Evolutionary conservation across 2,888 invertebrate genomes (phyloP).

Genomic region (Eupeodes luniger): DNA sequence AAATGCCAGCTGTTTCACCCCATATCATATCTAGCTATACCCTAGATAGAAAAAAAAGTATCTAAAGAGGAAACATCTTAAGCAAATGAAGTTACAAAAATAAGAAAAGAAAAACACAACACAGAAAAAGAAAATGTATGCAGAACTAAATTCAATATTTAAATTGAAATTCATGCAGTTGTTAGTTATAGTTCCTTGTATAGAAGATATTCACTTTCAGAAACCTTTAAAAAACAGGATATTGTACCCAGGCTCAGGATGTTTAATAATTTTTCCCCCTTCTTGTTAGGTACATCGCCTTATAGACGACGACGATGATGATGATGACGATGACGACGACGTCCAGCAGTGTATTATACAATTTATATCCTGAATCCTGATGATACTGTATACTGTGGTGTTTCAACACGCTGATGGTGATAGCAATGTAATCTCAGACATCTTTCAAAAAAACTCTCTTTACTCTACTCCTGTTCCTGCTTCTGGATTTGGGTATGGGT

Average conservation of each 20-base stretch:
- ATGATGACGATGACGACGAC: neutral
- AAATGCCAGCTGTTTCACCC: constrained; percentile 54
- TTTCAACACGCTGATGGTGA: constrained; percentile 31
- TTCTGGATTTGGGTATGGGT: neutral
- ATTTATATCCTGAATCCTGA: constrained; percentile 51
- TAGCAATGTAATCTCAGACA: constrained; percentile 60
- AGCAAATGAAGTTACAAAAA: constrained; percentile 29
- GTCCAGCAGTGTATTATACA: constrained; percentile 58
- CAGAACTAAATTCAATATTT: constrained; percentile 66
- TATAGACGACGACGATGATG: constrained; percentile 12
- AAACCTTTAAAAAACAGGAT: constrained; percentile 56
- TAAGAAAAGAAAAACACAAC: constrained; percentile 14
- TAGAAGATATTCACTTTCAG: neutral
- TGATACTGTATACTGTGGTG: constrained; percentile 35
- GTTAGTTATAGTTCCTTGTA: neutral
- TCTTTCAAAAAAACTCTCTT: constrained; percentile 44
- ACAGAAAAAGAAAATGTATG: constrained; percentile 20
- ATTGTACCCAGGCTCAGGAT: constrained; percentile 30
- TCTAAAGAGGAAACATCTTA: constrained; percentile 20
- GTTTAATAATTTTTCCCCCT: constrained; percentile 44
- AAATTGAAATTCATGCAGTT: constrained; percentile 68
- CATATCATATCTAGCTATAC: neutral
- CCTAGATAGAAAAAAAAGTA: neutral
- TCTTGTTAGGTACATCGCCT: constrained; percentile 22
- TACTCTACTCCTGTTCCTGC: constrained; percentile 14